Base-by-base conservation (phyloP, 2,888 invertebrate genomes). In the Laothoe populi region DNA sequence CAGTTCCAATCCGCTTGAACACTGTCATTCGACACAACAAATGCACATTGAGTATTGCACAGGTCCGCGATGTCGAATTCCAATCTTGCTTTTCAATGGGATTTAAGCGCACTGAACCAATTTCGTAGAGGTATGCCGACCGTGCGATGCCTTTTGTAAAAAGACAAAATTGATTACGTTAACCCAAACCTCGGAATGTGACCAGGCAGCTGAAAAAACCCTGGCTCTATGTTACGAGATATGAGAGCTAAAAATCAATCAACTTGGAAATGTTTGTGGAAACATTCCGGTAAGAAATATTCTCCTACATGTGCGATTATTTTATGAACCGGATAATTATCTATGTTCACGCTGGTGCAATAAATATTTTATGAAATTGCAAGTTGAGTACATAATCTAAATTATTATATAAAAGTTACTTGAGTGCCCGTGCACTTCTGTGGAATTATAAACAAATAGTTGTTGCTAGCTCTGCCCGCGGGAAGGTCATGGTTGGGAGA, bases 81-180 rank as follows among this genome's bases (percentile, higher is more conserved):
- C 79, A 80, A 82, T 82, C 75, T 74, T 70, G 67, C 61, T 66
- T 69, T 69, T 76, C 74, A 80, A 81, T 78, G 68, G 72, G 70
- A 73, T 75, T 53, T 35, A 35, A 53, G 35, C 31, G 31, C 53
- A 19, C 35, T 16, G 53, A 53, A 35, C 35, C 19, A 53, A 31
- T 19, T 35, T 53, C 13, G 19, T 53, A 11, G 48, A 48, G 53
- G 53, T 53, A 53, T 35, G 35, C 35, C 2, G 35, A 19, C 53
- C 19, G 19, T 31, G 49, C 16, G 8, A 31, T 48, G 24, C 11
- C 4, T 53, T 53, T 53, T 35, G 35, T 53, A 53, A 53, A 53
- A 53, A 53, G 53, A 53, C 35, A 31, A 53, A 53, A 53, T 53
- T 53, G 53, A 53, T 53, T 53, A 53, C 53, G 53, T 53, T 11